Base-by-base conservation (phyloP, 2,888 invertebrate genomes). In the Hypselothyrea guttata region DNA sequence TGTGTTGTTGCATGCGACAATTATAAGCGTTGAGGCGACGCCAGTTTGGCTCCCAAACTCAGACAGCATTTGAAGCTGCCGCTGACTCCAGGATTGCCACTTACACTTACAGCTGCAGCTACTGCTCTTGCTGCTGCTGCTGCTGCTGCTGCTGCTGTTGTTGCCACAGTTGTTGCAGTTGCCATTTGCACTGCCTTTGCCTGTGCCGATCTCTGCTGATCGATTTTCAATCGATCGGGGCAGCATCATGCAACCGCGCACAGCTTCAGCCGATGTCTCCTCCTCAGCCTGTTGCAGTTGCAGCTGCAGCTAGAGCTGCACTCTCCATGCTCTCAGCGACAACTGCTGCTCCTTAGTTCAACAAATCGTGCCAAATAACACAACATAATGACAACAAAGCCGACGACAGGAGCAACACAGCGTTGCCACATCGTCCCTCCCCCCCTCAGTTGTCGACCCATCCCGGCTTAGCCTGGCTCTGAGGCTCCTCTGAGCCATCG, bases 281-380 rank as follows among this genome's bases (percentile, higher is more conserved):
- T 9, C n/a, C 38, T n/a, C 15, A 18, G n/a, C 18, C 15, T 27
- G 38, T 27, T 33, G 40, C 27, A 42, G 27, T 30, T 44, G 9
- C 16, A 33, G 41, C 35, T 31, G 12, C 46, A 5, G 37, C 37
- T 12, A 22, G 54, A 38, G 16, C 38, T 30, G 4, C 35, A 12
- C 42, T 7, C 33, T 9, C 22, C 35, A 28, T n/a, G n/a, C n/a
- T n/a, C n/a, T 37, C 59, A 42, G 44, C 44, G 12, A 48, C 54
- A 27, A 63, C 47, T 41, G 49, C 63, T 59, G 65, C 71, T 69
- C 68, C 75, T 79, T 79, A 59, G 71, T 71, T 84, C 84, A 85
- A 87, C 86, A 86, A 86, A 87, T 86, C 86, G 86, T 86, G 86
- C 86, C 86, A 86, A 87, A 84, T 86, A 84, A 84, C 84, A 85